Evolutionary conservation across 2,113 vertebrate species (phyloP).

Genomic region (Rhinolophus sinicus): DNA sequence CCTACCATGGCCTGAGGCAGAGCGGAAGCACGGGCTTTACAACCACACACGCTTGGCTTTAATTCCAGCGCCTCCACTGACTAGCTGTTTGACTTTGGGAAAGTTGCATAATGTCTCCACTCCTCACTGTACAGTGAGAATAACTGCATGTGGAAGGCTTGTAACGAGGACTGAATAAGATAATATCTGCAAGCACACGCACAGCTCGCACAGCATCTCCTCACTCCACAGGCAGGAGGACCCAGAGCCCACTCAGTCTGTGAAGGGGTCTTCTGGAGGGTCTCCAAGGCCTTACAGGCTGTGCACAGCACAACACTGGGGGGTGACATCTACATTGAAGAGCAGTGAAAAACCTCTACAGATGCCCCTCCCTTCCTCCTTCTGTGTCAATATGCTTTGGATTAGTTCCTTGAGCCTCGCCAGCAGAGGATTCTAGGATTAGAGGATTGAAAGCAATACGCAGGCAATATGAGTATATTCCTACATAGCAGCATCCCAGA

Average conservation of each 20-base stretch:
- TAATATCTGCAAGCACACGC: fast-evolving
- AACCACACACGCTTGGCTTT: neutral
- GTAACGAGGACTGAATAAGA: fast-evolving
- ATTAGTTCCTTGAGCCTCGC: neutral
- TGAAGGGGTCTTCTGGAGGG: neutral
- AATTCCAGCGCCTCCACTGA: neutral
- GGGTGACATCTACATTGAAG: neutral
- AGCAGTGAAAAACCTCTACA: neutral
- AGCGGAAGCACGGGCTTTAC: neutral
- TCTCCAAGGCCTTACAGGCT: neutral
- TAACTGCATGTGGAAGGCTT: fast-evolving
- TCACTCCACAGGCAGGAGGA: neutral
- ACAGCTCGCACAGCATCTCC: fast-evolving
- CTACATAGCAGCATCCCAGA: too few relatives aligned
- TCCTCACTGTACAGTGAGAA: neutral
- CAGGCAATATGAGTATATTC: neutral
- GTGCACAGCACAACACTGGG: too few relatives aligned
- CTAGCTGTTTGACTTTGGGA: neutral
- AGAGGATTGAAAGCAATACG: neutral
- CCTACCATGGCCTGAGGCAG: neutral
- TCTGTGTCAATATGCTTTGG: neutral
- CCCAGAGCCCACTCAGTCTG: neutral
- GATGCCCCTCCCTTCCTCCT: neutral
- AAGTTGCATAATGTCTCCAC: fast-evolving
- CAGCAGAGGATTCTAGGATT: neutral